These are phyloP conservation scores for Sarcophaga caerulescens DNA, from an alignment of 2,888 invertebrate genomes.

Conservation along the genomic window DNA sequence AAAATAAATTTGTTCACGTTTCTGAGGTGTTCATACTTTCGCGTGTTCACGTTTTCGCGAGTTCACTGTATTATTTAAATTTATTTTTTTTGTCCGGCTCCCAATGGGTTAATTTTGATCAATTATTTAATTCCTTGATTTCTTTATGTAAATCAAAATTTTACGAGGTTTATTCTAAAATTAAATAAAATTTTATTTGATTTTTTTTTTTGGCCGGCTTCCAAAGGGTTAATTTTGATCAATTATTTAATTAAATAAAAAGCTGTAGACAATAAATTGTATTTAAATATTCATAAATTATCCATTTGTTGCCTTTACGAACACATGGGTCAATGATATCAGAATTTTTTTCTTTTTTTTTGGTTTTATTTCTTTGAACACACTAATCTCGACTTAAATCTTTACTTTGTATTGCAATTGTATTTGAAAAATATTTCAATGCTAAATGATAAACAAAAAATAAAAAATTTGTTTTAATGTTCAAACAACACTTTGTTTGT, in stretches of 20 bases:
- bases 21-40: no score
- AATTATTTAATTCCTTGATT: no score
- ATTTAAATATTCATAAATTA: conserved; percentile 61
- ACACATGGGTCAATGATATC: conserved; percentile 64
- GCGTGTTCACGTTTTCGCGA: no score
- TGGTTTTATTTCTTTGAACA: not conserved
- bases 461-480: not conserved
- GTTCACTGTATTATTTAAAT: no score
- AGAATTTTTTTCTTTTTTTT: conserved; percentile 8
- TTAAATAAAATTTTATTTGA: no score
- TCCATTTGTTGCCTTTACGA: conserved; percentile 39
- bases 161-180: no score
- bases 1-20: no score
- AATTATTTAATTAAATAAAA: conserved; percentile 8
- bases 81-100: no score
- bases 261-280: conserved; percentile 43
- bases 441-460: not conserved
- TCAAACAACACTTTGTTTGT: not conserved
- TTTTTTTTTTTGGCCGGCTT: not conserved
- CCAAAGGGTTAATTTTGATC: conserved; percentile 9
- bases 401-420: not conserved
- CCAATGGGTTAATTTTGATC: no score
- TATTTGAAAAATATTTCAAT: not conserved
- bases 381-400: conserved; percentile 43
- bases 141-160: no score